These are phyloP conservation scores for Phrynosoma platyrhinos DNA, from an alignment of 2,113 vertebrate species.

Conservation along the genomic window DNA sequence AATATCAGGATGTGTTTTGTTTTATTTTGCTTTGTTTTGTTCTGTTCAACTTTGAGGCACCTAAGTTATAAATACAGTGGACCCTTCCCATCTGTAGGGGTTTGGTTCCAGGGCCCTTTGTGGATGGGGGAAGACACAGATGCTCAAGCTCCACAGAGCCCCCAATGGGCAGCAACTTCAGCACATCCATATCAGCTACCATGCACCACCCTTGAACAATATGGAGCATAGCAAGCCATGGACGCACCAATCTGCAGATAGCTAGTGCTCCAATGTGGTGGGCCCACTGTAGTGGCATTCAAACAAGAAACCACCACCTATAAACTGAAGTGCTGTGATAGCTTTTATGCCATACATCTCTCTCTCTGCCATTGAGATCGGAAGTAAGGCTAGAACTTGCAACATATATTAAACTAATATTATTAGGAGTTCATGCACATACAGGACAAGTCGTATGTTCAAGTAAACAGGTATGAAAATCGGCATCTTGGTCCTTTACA, in stretches of 20 bases:
- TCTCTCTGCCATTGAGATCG: background rate
- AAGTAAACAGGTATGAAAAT: background rate
- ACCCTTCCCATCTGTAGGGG: too few relatives aligned
- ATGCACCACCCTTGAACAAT: too few relatives aligned
- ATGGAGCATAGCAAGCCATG: too few relatives aligned
- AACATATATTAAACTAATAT: background rate
- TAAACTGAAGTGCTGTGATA: background rate
- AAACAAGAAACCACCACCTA: background rate
- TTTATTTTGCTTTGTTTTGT: background rate
- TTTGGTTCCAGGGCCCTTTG: too few relatives aligned
- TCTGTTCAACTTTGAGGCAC: background rate
- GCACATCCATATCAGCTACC: too few relatives aligned
- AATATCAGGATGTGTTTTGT: background rate
- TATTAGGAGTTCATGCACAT: background rate
- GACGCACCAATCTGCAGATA: too few relatives aligned
- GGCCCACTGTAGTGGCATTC: background rate
- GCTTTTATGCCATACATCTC: background rate
- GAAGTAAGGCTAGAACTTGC: background rate
- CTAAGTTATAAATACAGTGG: background rate
- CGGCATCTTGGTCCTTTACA: background rate
- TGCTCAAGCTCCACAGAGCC: too few relatives aligned
- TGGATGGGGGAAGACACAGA: too few relatives aligned
- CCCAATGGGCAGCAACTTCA: too few relatives aligned
- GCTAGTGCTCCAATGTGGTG: too few relatives aligned
- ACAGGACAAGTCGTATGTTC: background rate